Base-by-base conservation (phyloP, 2,797 vertebrate genomes). In the Glossophaga mutica region DNA sequence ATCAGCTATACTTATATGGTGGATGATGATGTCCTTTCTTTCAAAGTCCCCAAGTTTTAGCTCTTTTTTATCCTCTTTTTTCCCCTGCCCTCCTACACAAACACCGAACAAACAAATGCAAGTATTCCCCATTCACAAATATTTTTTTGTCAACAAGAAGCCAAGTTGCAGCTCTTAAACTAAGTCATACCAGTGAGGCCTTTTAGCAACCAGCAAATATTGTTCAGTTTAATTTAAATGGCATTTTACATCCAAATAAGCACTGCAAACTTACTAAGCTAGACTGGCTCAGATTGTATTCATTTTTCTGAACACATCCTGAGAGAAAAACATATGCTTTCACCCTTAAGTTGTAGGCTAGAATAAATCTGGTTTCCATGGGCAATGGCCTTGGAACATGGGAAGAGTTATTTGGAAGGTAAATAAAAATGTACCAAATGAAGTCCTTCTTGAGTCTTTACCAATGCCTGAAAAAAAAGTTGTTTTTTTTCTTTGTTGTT, bases 121-220 rank as follows among this genome's bases (percentile, higher is more conserved):
- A 68, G 14, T 46, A 8, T 50, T 77, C 22, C n/a, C 1, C 24
- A 32, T 73, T 86, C 50, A 73, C 10, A 94, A 39, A 16, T 37
- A 52, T 37, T 77, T 59, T 93, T 32, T 92, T 85, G 29, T 8
- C 19, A 46, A 46, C 19, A 77, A 67, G 39, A 84, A 34, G 48
- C 19, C 22, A 76, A 89, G 55, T 65, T 81, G 6, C 29, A 91
- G 46, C 57, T 87, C 21, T 81, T 74, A 83, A 81, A 59, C n/a
- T 78, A 46, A 96, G 34, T 87, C 70, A 92, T 39, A 70, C 39
- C 24, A 73, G 4, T 8, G 24, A 86, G 83, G 34, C 4, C 46
- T 93, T 95, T 91, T 84, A 39, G 29, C 83, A 95, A 77, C 92
- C 91, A 96, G 19, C 37, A 95, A 71, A 76, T 65, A 34, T 7